Evolutionary conservation across 2,797 vertebrate species (phyloP), one percentile per base, ranked within the genome.

Genomic region (Sebastes cheni): DNA sequence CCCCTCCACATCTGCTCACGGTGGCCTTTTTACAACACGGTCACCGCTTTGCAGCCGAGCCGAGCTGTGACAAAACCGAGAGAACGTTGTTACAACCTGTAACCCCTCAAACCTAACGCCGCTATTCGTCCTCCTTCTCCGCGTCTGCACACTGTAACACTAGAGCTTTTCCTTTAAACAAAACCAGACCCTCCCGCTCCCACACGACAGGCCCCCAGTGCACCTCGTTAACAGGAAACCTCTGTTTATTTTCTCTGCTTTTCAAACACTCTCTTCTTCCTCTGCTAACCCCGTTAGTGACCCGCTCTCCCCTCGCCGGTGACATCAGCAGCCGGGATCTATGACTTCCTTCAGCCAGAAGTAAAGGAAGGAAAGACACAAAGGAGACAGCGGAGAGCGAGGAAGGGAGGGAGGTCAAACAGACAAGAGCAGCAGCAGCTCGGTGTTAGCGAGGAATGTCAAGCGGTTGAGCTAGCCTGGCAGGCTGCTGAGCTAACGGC

Each of bases 161-260:
- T 65, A 90, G 88, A 84, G 92, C 85, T 84, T 75, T 67, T 67
- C 67, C 84, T 90, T 93, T 94, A 94, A 95, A 94, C 94, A 94
- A 91, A 94, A 88, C 92, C 94, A 96, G 94, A 94, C 86, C 74
- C 89, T 89, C 87, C 67, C 42, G 75, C 91, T 92, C 88, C 85
- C 88, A 87, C 91, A 92, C 73, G 83, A 88, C 91, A 87, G 89
- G 83, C 88, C 88, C 90, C 91, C 79, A 73, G 88, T 71, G 80
- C 89, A 89, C 92, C 92, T 94, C 90, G 91, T 95, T 95, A 94
- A 95, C 94, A 96, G 95, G 95, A 96, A 96, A 95, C 88, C 87
- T 91, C 93, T 94, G 93, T 96, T 96, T 96, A 96, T 96, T 95
- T 94, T 94, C 93, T 80, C 82, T 80, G 77, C 89, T 91, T 94